Conservation (phyloP, 2,113 vertebrate genomes). For the Ia io region DNA sequence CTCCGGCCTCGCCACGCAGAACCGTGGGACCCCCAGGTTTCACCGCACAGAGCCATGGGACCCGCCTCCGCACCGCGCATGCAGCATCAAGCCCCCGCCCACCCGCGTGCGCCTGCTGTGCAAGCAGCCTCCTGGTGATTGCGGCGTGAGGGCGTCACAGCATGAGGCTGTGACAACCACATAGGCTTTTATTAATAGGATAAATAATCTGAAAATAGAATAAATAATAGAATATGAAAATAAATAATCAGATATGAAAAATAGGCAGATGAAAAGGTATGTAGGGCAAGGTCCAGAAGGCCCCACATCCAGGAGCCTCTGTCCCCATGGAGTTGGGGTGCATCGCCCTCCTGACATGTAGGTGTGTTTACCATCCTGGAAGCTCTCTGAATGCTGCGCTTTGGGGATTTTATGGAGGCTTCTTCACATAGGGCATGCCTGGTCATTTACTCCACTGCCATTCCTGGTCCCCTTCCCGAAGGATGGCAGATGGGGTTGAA, state of each 20-base stretch:
- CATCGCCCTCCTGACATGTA: neutral
- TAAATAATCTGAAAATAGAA: too few relatives aligned
- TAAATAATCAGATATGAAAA: neutral
- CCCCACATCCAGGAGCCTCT: neutral
- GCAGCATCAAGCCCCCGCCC: too few relatives aligned
- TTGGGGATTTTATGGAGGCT: neutral
- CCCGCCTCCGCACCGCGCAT: too few relatives aligned
- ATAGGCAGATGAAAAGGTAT: neutral
- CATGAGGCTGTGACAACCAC: too few relatives aligned
- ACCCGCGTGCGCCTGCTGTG: too few relatives aligned
- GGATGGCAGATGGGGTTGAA: neutral
- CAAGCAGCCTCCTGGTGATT: too few relatives aligned
- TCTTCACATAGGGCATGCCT: neutral
- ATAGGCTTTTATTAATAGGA: too few relatives aligned
- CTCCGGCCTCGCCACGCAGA: too few relatives aligned
- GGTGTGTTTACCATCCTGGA: neutral
- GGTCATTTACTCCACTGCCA: neutral
- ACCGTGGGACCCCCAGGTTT: too few relatives aligned
- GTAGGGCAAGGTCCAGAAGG: neutral
- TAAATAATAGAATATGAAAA: too few relatives aligned
- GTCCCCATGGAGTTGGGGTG: neutral
- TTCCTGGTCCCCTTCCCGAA: neutral
- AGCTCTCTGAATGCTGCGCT: neutral
- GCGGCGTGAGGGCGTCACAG: too few relatives aligned
- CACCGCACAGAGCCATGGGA: too few relatives aligned